Conservation (phyloP, 2,797 vertebrate species). For the Sebastes jordani region DNA sequence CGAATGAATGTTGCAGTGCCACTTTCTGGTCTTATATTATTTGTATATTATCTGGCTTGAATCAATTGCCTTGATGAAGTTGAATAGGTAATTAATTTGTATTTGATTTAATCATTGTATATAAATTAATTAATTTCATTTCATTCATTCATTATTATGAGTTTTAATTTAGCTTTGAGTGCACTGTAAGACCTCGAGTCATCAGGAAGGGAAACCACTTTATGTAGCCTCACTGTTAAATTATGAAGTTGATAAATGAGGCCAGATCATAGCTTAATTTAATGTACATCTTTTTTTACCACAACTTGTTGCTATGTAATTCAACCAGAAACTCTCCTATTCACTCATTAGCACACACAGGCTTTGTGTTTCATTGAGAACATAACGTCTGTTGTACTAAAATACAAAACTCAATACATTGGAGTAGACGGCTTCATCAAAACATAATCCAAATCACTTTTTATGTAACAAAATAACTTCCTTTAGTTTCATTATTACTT, state of each 20-base stretch:
- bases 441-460: not conserved
- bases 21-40: not conserved
- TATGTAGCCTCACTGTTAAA: not conserved
- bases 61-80: too few relatives aligned
- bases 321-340: not conserved
- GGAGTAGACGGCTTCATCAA: not conserved
- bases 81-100: too few relatives aligned
- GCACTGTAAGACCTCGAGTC: not conserved
- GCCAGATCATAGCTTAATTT: not conserved
- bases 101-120: too few relatives aligned
- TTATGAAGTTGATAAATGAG: not conserved
- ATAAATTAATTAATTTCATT: too few relatives aligned
- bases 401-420: not conserved
- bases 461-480: not conserved
- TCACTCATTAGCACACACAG: not conserved
- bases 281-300: not conserved
- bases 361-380: not conserved
- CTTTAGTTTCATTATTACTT: slow-evolving; percentile 14
- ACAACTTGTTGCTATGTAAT: not conserved
- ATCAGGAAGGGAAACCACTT: not conserved
- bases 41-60: too few relatives aligned
- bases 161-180: not conserved
- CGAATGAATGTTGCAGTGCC: not conserved
- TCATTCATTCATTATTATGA: not conserved
- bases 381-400: not conserved